These are phyloP conservation scores for Cosmopolites sordidus DNA, from an alignment of 2,888 invertebrate genomes.

Conservation along the genomic window DNA sequence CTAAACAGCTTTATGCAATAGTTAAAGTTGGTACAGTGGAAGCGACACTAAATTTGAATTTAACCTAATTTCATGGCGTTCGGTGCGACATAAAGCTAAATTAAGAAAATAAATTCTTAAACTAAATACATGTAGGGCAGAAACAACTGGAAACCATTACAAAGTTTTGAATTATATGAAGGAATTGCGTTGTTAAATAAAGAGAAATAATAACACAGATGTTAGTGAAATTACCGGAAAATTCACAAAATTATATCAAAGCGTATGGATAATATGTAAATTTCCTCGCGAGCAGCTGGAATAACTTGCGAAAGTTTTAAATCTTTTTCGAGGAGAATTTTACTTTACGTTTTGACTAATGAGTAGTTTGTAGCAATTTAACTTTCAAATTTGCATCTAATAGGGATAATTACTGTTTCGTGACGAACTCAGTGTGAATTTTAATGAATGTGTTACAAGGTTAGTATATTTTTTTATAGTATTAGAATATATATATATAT, in stretches of 20 bases:
- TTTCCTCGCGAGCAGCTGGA: neutral
- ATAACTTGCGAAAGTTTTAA: neutral
- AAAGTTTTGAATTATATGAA: conserved; percentile 14
- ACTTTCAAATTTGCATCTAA: neutral
- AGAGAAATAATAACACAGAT: conserved; percentile 4
- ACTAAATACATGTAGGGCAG: conserved; percentile 11
- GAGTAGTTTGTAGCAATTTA: neutral
- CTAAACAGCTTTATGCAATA: neutral
- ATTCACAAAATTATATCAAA: neutral
- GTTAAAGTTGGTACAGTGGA: conserved; percentile 4
- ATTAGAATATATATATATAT: neutral
- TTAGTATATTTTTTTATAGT: too few species aligned
- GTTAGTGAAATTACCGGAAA: neutral
- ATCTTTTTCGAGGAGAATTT: neutral
- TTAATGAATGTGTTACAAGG: too few species aligned
- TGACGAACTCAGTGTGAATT: too few species aligned
- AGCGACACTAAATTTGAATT: conserved; percentile 2
- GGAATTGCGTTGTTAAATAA: conserved; percentile 14
- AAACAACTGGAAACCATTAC: conserved; percentile 6
- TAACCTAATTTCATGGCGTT: conserved; percentile 2
- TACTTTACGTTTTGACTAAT: neutral
- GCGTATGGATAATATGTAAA: neutral
- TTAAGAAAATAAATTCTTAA: conserved; percentile 22
- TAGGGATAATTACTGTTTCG: neutral
- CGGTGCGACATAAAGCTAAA: conserved; percentile 13